These are phyloP conservation scores for Sprattus sprattus DNA, from an alignment of 2,113 vertebrate species.

Conservation along the genomic window DNA sequence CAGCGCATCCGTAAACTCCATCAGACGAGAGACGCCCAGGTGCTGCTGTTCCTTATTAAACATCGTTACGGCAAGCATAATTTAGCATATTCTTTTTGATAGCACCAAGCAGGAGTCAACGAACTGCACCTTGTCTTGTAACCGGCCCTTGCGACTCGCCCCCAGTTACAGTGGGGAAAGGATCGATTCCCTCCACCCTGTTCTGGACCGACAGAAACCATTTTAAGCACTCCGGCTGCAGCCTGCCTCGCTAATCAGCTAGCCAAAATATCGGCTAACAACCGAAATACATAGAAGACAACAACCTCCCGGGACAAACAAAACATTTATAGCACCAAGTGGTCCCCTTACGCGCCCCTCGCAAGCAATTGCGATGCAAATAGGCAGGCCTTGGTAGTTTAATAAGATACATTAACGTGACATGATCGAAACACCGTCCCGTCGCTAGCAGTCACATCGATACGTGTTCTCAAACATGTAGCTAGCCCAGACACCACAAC, in stretches of 20 bases:
- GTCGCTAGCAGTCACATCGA: constrained; percentile 17
- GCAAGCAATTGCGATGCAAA: not conserved
- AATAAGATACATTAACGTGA: constrained; percentile 8
- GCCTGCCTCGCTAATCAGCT: not conserved
- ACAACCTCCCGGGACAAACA: not conserved
- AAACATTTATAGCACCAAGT: not conserved
- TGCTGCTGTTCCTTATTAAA: not conserved
- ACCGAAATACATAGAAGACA: not conserved
- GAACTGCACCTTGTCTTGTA: not conserved
- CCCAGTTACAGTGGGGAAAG: constrained; percentile 4
- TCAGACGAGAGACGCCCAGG: not conserved
- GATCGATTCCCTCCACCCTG: constrained; percentile 24
- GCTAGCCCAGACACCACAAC: not conserved
- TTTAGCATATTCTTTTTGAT: not conserved
- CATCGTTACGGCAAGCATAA: not conserved
- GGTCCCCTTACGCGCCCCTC: not conserved
- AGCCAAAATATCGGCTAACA: not conserved
- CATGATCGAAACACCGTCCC: constrained; percentile 3
- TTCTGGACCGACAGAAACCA: constrained; percentile 25
- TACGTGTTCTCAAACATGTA: not conserved
- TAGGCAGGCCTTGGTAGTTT: not conserved
- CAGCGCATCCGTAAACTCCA: not conserved
- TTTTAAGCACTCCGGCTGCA: constrained; percentile 27
- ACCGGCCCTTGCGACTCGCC: not conserved
- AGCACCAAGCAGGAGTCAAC: not conserved